Evolutionary conservation across 2,113 vertebrate species (phyloP), one percentile per base, ranked within the genome.

Genomic region (Hemichromis elongatus): DNA sequence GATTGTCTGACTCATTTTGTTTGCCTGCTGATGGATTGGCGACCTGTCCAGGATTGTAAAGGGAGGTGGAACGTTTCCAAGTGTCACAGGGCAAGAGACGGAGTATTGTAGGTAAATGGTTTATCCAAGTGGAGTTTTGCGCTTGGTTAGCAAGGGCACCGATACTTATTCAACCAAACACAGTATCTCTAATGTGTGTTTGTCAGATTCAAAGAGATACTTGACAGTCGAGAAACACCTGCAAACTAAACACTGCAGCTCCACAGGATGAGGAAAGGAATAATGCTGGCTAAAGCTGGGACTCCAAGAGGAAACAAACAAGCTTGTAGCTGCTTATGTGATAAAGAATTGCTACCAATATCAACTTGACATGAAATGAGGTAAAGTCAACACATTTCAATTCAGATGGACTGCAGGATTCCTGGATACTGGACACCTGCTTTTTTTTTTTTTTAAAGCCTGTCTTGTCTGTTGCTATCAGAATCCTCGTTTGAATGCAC

Each of bases 11-110:
- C 2, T 66, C 1, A n/a, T 30, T 63, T 37, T 37, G 11, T 63
- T 66, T 13, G 8, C 33, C 0, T 21, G 18, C 3, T 37, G 7
- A 37, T 37, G 4, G 59, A 37, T 21, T 37, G 19, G 19, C 0
- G 6, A 66, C 59, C 33, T 63, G 59, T 63, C 6, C 33, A 5
- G 59, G 59, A 37, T 63, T 37, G 59, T 0, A 10, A 37, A 5
- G 33, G 33, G 2, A 63, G 33, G 33, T 63, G 33, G 19, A 21
- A 19, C 0, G 1, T 37, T 63, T 19, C 10, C 19, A 21, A 21
- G 19, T 21, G 6, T 66, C 59, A 66, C 59, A 13, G 10, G 4
- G 37, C 33, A 13, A 63, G 19, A 63, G 59, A 8, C 1, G 2
- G 2, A 11, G 19, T 21, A 37, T 13, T 33, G 21, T 66, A 21